A percentile compares a stretch with the other conserved stretches of the same genome.
Conservation (phyloP, 2,888 invertebrate species). For the Cryptosula pallasiana region DNA sequence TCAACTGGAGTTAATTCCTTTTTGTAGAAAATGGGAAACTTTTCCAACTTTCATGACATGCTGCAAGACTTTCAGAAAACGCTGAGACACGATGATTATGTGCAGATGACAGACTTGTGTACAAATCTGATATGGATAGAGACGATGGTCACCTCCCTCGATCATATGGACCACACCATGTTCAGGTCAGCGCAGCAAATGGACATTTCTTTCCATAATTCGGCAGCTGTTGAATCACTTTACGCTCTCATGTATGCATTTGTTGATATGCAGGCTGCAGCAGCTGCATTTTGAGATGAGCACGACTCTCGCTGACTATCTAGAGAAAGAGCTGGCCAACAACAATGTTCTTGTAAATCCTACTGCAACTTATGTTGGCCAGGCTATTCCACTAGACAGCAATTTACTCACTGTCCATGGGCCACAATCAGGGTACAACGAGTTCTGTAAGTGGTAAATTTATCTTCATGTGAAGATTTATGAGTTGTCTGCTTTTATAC, state of each 20-base stretch:
- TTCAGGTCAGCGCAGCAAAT: conserved; percentile 30
- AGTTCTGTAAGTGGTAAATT: too few species aligned
- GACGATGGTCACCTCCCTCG: conserved; percentile 31
- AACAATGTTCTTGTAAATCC: neutral
- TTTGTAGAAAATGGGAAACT: conserved; percentile 30
- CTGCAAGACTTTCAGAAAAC: conserved; percentile 31
- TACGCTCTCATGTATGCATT: too few species aligned
- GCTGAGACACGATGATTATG: conserved; percentile 31
- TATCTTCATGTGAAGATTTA: too few species aligned
- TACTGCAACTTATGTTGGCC: too few species aligned
- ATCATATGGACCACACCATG: conserved; percentile 31
- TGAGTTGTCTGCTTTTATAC: too few species aligned
- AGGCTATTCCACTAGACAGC: too few species aligned
- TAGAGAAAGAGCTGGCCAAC: conserved; percentile 23
- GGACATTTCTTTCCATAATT: too few species aligned
- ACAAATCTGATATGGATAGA: conserved; percentile 35
- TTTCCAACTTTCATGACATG: conserved; percentile 33
- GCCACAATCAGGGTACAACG: too few species aligned
- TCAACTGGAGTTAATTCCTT: neutral
- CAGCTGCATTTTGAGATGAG: conserved; percentile 27
- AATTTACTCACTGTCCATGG: too few species aligned
- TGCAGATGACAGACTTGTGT: conserved; percentile 31
- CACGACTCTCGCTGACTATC: conserved; percentile 13
- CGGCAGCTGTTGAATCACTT: too few species aligned
- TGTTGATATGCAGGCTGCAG: conserved; percentile 21